Percentiles rank a stretch among this genome's conserved stretches.
Conservation (phyloP, 2,113 vertebrate species). For the Spea bombifrons region DNA sequence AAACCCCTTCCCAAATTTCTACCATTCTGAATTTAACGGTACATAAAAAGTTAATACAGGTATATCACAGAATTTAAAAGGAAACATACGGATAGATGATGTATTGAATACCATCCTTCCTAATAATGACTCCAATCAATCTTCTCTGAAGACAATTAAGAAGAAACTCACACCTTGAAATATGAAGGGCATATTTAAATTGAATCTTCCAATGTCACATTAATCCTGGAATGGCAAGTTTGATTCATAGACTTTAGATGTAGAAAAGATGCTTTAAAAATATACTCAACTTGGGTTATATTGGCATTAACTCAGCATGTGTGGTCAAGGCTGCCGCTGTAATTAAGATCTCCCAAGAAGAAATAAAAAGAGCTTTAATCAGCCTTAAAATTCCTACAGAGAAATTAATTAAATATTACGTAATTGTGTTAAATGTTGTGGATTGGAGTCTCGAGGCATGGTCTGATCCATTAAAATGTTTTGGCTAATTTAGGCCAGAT, state of each 20-base stretch:
- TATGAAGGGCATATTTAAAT: slow-evolving; percentile 28
- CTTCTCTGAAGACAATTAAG: slow-evolving; percentile 32
- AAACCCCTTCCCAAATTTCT: too few species aligned
- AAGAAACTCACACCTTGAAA: slow-evolving; percentile 26
- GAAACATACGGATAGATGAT: neutral
- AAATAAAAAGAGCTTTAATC: slow-evolving; percentile 43
- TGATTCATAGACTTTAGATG: slow-evolving; percentile 22
- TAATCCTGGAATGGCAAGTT: slow-evolving; percentile 22
- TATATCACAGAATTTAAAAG: neutral
- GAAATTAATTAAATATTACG: slow-evolving; percentile 42
- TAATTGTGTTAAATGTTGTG: slow-evolving; percentile 43
- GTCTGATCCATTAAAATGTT: slow-evolving; percentile 45
- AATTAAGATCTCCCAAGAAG: slow-evolving; percentile 40
- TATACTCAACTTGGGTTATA: slow-evolving; percentile 11
- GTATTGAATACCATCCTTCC: slow-evolving; percentile 6
- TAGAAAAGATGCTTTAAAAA: slow-evolving; percentile 32
- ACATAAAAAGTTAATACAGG: too few species aligned
- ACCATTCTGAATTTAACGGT: too few species aligned
- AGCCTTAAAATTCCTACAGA: slow-evolving; percentile 41
- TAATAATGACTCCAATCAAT: slow-evolving; percentile 28
- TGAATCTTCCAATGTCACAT: slow-evolving; percentile 34
- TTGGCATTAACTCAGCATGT: slow-evolving; percentile 26
- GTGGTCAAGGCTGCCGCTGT: slow-evolving; percentile 33
- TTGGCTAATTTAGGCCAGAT: slow-evolving; percentile 47
- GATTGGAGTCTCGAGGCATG: slow-evolving; percentile 37